Percentiles rank a stretch among this genome's conserved stretches.
Evolutionary conservation across 1,140 invertebrate genomes (phyloP).

Genomic region (Cotesia typhae): DNA sequence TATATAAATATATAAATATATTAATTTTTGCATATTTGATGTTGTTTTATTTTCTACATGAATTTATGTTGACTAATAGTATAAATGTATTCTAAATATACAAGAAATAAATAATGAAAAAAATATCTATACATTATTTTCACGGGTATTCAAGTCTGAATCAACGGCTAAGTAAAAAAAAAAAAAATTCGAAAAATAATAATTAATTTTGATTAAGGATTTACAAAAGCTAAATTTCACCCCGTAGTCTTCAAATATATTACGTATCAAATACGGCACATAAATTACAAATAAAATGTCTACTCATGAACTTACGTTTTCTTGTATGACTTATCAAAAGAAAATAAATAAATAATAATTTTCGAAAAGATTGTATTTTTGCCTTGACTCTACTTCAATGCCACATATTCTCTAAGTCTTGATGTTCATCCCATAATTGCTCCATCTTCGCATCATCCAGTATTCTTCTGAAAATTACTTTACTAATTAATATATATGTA

Average conservation of each 20-base stretch:
- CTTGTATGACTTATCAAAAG: not conserved
- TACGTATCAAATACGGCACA: not conserved
- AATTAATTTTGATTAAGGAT: too few relatives aligned
- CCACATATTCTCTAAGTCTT: constrained; percentile 25
- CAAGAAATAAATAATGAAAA: too few relatives aligned
- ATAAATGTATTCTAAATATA: too few relatives aligned
- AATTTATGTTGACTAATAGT: constrained; percentile 12
- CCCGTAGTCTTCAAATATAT: too few relatives aligned
- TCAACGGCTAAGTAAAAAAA: too few relatives aligned
- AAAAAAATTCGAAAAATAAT: too few relatives aligned
- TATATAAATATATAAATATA: constrained; percentile 16
- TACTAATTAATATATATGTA: constrained; percentile 1
- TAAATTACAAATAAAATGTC: not conserved
- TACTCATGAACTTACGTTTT: not conserved
- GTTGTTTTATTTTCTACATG: not conserved
- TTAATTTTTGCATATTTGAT: not conserved
- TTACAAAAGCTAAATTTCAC: too few relatives aligned
- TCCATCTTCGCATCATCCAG: constrained; percentile 30
- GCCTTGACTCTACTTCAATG: constrained; percentile 11
- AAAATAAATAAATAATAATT: not conserved
- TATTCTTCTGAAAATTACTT: constrained; percentile 27
- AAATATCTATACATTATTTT: too few relatives aligned
- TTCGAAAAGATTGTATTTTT: not conserved
- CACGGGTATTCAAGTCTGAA: too few relatives aligned
- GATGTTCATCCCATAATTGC: constrained; percentile 29